Base-by-base conservation (phyloP, 2,888 invertebrate genomes). In the Hemaris fuciformis region DNA sequence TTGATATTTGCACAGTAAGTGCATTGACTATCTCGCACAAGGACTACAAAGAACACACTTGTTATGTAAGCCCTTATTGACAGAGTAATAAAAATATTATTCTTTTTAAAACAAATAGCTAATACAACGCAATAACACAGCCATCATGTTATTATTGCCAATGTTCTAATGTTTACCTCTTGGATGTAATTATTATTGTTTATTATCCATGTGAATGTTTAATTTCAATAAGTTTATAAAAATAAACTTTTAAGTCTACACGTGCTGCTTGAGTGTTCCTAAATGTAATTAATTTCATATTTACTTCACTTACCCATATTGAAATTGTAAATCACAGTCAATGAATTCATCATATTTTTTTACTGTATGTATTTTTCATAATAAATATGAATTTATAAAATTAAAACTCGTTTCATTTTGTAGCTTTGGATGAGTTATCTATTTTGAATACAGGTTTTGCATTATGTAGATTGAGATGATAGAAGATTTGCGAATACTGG, bases 1-100 rank as follows among this genome's bases (percentile, higher is more conserved):
- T 53, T 53, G 53, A 53, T 53, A 53, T 53, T 53, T 31, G 27
- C 53, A 18, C 27, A 10, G 43, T 18, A 53, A 53, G 53, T 31
- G 53, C 53, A 27, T 53, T 31, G 53, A 53, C 53, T 53, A 38
- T 38, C 13, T 38, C 38, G 3, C 27, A 27, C 53, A 53, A 53
- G 53, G 53, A 31, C 31, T 53, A 15, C 27, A 31, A 38, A 53
- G 53, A 53, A 27, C 53, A 53, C 27, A 18, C 43, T 53, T 48
- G 48, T 48, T 53, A 53, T 53, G 18, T 18, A 31, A 53, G 18
- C 31, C 31, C 53, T 53, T 53, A 27, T 53, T 53, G 18, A 53
- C 31, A 53, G 18, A 18, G 8, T n/a, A 31, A 31, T 27, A 31
- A 53, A 53, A 53, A 53, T 53, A 53, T 53, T 53, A 31, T 53